These are phyloP conservation scores for Pitta sordida DNA, from an alignment of 2,113 vertebrate genomes.

Conservation along the genomic window DNA sequence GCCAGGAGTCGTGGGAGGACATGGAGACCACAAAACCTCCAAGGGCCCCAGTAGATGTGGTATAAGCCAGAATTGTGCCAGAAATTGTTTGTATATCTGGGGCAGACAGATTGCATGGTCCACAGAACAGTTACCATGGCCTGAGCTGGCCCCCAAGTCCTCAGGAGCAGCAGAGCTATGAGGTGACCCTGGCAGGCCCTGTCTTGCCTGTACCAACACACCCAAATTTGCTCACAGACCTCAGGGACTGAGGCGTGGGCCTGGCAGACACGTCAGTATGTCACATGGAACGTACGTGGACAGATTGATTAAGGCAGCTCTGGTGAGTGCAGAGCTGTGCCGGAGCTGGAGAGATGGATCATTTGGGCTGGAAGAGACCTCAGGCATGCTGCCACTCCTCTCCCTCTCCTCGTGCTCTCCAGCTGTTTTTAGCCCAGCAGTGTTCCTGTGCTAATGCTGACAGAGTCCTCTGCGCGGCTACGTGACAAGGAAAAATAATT, in stretches of 20 bases:
- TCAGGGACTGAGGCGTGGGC: neutral
- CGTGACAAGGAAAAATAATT: neutral
- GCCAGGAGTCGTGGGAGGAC: neutral
- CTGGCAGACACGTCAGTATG: rapidly evolving
- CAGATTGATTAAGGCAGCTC: neutral
- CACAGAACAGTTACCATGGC: neutral
- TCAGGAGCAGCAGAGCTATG: neutral
- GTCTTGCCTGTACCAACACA: neutral
- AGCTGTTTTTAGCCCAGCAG: neutral
- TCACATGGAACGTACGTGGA: rapidly evolving
- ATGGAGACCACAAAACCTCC: neutral
- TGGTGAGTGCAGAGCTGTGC: neutral
- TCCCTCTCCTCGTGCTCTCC: neutral
- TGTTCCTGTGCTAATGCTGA: neutral
- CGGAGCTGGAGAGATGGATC: neutral
- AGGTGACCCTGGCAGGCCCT: neutral
- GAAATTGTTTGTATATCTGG: neutral
- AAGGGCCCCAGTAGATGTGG: neutral
- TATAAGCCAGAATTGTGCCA: neutral
- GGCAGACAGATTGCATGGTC: neutral
- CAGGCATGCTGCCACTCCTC: neutral
- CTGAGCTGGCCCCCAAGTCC: neutral
- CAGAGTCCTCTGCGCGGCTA: neutral
- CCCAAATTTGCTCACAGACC: neutral
- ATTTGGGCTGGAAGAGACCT: neutral